A percentile compares a stretch with the other conserved stretches of the same genome.
Conservation (phyloP, 2,888 invertebrate genomes). For the Thymelicus lineola region DNA sequence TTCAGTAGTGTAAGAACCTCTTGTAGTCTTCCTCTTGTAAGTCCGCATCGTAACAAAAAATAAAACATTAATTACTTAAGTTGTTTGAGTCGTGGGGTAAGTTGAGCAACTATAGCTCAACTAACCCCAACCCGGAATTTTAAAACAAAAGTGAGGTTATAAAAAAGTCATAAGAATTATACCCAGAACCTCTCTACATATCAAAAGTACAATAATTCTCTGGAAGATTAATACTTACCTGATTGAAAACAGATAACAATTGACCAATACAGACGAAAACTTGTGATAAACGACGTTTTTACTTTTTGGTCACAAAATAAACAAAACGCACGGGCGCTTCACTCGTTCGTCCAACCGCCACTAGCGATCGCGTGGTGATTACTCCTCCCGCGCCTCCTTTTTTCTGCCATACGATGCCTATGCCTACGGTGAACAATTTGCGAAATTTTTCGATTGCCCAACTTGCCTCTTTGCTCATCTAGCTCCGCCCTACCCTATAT, state of each 20-base stretch:
- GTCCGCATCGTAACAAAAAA: constrained; percentile 42
- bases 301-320: constrained; percentile 42
- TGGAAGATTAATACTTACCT: constrained; percentile 41
- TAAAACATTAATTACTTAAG: constrained; percentile 38
- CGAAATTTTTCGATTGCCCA: constrained; percentile 42
- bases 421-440: constrained; percentile 36
- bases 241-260: constrained; percentile 41
- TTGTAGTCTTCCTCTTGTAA: constrained; percentile 40
- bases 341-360: constrained; percentile 34
- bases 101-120: constrained; percentile 42
- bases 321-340: constrained; percentile 39
- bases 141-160: constrained; percentile 43
- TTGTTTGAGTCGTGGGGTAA: constrained; percentile 39
- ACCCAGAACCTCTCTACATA: constrained; percentile 38
- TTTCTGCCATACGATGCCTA: constrained; percentile 34
- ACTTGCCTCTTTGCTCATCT: constrained; percentile 41
- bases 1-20: constrained; percentile 44
- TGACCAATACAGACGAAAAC: constrained; percentile 42
- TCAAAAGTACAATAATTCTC: constrained; percentile 42
- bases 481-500: constrained; percentile 38
- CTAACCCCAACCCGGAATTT: constrained; percentile 43
- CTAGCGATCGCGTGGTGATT: constrained; percentile 18
- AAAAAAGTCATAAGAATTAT: constrained; percentile 40
- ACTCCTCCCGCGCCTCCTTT: constrained; percentile 25
- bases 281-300: constrained; percentile 39